Conservation (phyloP, 2,113 vertebrate genomes). For the Thamnaconus septentrionalis region DNA sequence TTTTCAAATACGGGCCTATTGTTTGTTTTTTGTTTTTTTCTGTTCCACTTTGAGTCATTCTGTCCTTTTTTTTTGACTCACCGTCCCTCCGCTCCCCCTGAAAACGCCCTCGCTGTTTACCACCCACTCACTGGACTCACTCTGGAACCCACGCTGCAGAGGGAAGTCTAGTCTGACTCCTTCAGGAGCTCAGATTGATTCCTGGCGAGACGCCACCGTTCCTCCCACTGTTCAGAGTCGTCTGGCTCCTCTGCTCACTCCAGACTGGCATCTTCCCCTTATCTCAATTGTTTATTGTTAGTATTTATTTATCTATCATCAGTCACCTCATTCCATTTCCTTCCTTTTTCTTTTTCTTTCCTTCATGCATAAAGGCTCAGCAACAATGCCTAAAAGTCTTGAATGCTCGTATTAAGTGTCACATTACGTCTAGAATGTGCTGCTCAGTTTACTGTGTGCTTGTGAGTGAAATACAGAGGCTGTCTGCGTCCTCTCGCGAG, state of each 20-base stretch:
- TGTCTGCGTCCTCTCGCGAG: constrained; percentile 5
- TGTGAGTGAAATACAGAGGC: constrained; percentile 27
- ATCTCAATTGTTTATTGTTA: background rate
- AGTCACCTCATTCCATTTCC: background rate
- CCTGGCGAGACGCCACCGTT: constrained; percentile 46
- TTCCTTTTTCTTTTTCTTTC: no score
- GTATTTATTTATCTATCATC: background rate
- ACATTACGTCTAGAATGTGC: no score
- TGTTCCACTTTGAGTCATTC: constrained; percentile 2
- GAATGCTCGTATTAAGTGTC: no score
- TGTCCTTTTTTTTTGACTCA: constrained; percentile 17
- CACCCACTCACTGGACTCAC: constrained; percentile 28
- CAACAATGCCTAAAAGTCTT: no score
- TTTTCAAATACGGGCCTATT: constrained; percentile 9
- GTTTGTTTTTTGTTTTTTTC: constrained; percentile 18
- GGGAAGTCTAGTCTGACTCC: constrained; percentile 37
- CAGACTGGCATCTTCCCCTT: constrained; percentile 1
- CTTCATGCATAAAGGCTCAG: no score
- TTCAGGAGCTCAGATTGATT: constrained; percentile 43
- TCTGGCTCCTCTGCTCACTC: background rate
- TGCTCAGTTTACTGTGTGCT: background rate
- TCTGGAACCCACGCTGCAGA: constrained; percentile 18
- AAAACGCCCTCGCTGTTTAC: background rate
- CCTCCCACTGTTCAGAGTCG: constrained; percentile 8
- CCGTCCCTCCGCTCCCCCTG: background rate